Conservation (phyloP, 2,113 vertebrate genomes). For the Ondatra zibethicus region DNA sequence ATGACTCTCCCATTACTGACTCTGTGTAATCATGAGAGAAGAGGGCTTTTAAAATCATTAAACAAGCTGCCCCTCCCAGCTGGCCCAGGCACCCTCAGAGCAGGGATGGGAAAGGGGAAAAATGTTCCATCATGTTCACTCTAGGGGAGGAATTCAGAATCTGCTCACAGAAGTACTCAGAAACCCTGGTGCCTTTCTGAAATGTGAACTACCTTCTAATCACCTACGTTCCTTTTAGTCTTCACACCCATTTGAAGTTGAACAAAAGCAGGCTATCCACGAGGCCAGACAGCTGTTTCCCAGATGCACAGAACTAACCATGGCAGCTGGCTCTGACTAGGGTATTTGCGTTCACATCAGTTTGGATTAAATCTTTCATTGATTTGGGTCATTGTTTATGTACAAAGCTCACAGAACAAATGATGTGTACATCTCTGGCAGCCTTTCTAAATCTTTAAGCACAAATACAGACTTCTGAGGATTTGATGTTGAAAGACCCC, state of each 20-base stretch:
- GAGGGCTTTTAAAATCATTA: slow-evolving; percentile 77
- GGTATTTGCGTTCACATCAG: slow-evolving; percentile 46
- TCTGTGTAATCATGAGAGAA: slow-evolving; percentile 36
- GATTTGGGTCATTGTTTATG: slow-evolving; percentile 67
- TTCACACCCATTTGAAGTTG: slow-evolving; percentile 58
- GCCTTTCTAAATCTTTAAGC: not conserved
- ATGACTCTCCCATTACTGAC: not conserved
- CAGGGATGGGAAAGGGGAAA: slow-evolving; percentile 57
- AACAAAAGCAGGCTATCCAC: slow-evolving; percentile 57
- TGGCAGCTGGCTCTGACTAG: slow-evolving; percentile 49
- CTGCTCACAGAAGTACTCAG: not conserved
- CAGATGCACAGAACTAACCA: slow-evolving; percentile 67
- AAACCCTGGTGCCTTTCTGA: not conserved
- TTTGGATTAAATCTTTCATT: slow-evolving; percentile 64
- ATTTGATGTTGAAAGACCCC: too few relatives aligned
- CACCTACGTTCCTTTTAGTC: slow-evolving; percentile 56
- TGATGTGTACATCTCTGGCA: not conserved
- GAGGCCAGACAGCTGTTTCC: slow-evolving; percentile 54
- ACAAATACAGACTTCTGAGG: slow-evolving; percentile 6
- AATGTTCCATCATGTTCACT: slow-evolving; percentile 58
- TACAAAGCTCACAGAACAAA: slow-evolving; percentile 63
- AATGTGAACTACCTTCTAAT: slow-evolving; percentile 40
- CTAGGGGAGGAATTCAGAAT: not conserved
- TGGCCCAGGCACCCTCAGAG: not conserved
- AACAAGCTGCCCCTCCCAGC: slow-evolving; percentile 58